phyloP scores from a whole-genome alignment of 2,113 vertebrate species.

The Amphiprion ocellaris region DNA sequence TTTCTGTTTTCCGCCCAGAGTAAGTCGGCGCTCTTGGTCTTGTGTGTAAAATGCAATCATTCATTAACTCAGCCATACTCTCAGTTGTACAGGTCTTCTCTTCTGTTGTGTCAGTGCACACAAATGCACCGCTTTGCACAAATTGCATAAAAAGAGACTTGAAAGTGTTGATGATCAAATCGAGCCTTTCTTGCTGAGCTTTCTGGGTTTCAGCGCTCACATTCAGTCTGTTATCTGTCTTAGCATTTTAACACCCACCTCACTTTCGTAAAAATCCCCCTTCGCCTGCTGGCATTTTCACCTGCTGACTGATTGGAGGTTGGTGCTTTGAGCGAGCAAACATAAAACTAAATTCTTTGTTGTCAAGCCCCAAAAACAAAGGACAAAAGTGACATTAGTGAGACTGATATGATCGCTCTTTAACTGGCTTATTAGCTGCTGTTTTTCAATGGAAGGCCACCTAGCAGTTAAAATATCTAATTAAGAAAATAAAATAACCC shows the following conservation, averaged over 20 bases:
- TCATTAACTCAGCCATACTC: slow-evolving; percentile 10
- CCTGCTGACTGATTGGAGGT: slow-evolving; percentile 1
- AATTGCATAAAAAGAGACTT: not conserved
- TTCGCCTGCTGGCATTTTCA: slow-evolving; percentile 15
- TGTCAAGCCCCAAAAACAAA: not conserved
- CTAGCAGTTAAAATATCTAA: too few species aligned
- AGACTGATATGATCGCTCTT: not conserved
- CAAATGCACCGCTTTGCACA: slow-evolving; percentile 1
- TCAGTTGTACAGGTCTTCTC: not conserved
- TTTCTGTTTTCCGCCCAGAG: not conserved
- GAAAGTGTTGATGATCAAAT: not conserved
- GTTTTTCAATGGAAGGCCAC: too few species aligned
- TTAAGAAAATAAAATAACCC: too few species aligned
- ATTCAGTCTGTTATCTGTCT: not conserved
- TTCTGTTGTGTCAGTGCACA: not conserved
- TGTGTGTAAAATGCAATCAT: slow-evolving; percentile 14
- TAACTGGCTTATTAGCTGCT: too few species aligned
- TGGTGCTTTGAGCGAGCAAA: not conserved
- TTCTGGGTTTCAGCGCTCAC: slow-evolving; percentile 1
- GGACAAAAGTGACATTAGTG: not conserved
- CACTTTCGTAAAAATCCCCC: not conserved
- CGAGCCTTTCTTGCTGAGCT: not conserved
- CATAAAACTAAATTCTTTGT: not conserved
- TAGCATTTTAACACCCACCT: slow-evolving; percentile 8
- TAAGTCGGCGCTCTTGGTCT: slow-evolving; percentile 1